Evolutionary conservation across 2,797 vertebrate genomes (phyloP).

Genomic region (Sebastes alutus): DNA sequence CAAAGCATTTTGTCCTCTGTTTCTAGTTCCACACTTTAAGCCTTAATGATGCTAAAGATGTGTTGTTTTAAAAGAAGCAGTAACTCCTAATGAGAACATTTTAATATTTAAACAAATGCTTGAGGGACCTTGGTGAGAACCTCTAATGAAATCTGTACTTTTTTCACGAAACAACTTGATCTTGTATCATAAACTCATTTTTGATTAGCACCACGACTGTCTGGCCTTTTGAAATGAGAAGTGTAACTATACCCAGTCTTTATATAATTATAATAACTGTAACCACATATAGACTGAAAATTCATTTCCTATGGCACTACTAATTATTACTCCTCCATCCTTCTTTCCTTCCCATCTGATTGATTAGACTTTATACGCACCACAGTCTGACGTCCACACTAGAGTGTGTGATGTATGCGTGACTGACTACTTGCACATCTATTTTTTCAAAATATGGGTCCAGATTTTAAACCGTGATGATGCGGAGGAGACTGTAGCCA

Average conservation of each 20-base stretch:
- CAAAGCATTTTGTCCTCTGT: neutral
- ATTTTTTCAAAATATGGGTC: neutral
- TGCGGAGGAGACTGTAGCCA: conserved; percentile 9
- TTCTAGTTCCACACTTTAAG: neutral
- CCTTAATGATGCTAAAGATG: neutral
- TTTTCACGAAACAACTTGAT: too few relatives aligned
- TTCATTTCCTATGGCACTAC: neutral
- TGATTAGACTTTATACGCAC: neutral
- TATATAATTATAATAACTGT: neutral
- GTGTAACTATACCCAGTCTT: too few relatives aligned
- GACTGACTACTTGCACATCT: neutral
- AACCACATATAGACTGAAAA: neutral
- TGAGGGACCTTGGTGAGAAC: neutral
- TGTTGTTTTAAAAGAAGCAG: neutral
- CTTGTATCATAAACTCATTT: too few relatives aligned
- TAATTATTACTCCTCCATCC: neutral
- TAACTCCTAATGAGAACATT: too few relatives aligned
- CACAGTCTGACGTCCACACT: neutral
- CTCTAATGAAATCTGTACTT: too few relatives aligned
- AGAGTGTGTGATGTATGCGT: neutral
- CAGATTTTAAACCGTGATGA: neutral
- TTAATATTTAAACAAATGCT: too few relatives aligned
- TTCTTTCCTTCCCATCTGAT: neutral
- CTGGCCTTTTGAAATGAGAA: too few relatives aligned
- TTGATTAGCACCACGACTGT: too few relatives aligned